A percentile compares a stretch with the other conserved stretches of the same genome.
Evolutionary conservation across 2,113 vertebrate species (phyloP).

Genomic region (Galemys pyrenaicus): DNA sequence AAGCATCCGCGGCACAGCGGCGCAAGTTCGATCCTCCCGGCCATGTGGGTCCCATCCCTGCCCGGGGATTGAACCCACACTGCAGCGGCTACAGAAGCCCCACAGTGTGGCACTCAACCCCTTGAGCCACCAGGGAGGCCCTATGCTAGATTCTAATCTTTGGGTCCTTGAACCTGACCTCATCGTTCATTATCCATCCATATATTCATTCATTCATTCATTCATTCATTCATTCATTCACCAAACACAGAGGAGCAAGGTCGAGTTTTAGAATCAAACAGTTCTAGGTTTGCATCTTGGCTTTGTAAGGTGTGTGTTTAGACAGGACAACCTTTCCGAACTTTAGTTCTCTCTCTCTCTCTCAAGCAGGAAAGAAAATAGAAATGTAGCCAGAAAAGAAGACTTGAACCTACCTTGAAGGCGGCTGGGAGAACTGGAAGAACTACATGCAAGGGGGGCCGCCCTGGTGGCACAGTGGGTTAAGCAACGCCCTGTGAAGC

Average conservation of each 20-base stretch:
- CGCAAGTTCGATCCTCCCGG: too few species aligned
- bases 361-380: not conserved
- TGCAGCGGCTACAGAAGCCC: too few species aligned
- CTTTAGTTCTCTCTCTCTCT: not conserved
- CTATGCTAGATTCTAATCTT: not conserved
- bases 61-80: too few species aligned
- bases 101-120: too few species aligned
- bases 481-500: too few species aligned
- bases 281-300: not conserved
- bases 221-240: not conserved
- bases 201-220: not conserved
- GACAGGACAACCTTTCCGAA: not conserved
- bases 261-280: not conserved
- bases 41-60: too few species aligned
- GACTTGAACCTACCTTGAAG: not conserved
- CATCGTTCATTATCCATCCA: not conserved
- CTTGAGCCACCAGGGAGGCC: too few species aligned
- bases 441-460: not conserved
- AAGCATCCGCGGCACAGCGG: too few species aligned
- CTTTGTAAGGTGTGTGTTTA: not conserved
- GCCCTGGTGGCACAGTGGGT: too few species aligned
- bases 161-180: not conserved
- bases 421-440: not conserved
- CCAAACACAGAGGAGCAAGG: not conserved
- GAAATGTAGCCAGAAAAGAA: not conserved